Evolutionary conservation across 2,888 invertebrate species (phyloP), one percentile per base, ranked within the genome.

Genomic region (Sericinus montela): DNA sequence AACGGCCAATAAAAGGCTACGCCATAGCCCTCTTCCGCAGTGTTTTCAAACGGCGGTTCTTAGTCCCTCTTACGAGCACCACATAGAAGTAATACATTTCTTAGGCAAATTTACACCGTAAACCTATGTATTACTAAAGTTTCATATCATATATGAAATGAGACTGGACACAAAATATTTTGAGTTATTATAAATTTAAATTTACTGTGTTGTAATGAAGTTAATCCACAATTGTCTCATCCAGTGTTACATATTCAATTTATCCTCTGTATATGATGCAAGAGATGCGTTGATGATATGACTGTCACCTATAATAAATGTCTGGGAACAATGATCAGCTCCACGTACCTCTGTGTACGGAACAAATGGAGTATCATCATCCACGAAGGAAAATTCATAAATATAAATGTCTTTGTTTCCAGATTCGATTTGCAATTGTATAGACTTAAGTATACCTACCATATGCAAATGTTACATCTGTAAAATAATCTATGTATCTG

Each of bases 401-500:
- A 80, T 54, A 55, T 71, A 79, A 6, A 80, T 51, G 51, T 69
- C 51, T 40, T 72, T 48, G 50, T 78, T 64, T 1, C 77, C 73
- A 30, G 66, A 64, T 35, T 69, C 60, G 1, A 60, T 54, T 15
- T 72, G 69, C 8, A 71, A 37, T 9, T 65, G 62, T 0, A 66
- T 54, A 0, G 72, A 59, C 48, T 63, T 52, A 3, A 75, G 37
- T 8, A 60, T 62, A 1, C n/a, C n/a, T n/a, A n/a, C 72, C 53
- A 49, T 65, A 65, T 0, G 55, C 53, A 46, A 78, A 73, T 3
- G 64, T 37, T 0, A 64, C 44, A 87, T 92, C 87, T 1, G 72
- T 57, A 36, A 68, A 74, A 38, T 61, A 80, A 48, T 79, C 58
- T 0, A 78, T 55, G 35, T 60, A 80, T 1, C 44, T 44, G n/a